Evolutionary conservation across 2,888 invertebrate genomes (phyloP).

Genomic region (Meghimatium bilineatum): DNA sequence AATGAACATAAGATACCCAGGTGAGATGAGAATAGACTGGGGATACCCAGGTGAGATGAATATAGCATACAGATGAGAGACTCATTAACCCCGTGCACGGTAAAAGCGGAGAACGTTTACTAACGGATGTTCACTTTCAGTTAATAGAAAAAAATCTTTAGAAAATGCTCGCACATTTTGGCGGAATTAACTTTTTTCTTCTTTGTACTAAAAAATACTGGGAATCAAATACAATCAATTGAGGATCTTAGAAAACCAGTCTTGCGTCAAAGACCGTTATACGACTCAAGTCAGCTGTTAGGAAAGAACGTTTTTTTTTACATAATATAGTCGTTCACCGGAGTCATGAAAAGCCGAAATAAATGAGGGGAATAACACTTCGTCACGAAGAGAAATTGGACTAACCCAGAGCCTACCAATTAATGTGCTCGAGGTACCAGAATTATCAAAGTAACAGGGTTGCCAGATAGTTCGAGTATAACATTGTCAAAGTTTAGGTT

Average conservation of each 20-base stretch:
- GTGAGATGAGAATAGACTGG: no score
- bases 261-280: slow-evolving; percentile 9
- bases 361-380: not conserved
- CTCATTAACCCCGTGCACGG: no score
- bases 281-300: not conserved
- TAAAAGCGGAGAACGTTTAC: not conserved
- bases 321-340: not conserved
- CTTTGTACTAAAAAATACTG: not conserved
- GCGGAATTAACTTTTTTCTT: not conserved
- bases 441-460: no score
- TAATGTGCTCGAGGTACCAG: no score
- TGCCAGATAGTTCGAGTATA: no score
- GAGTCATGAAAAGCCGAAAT: not conserved
- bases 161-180: not conserved
- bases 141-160: not conserved
- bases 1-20: no score
- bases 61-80: no score
- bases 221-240: not conserved
- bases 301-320: not conserved
- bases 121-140: not conserved
- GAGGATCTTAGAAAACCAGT: not conserved
- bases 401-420: not conserved
- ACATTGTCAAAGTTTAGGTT: no score
- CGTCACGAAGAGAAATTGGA: not conserved
- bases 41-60: no score